These are phyloP conservation scores for Caenorhabditis uteleia DNA, from an alignment of 2,888 invertebrate genomes.

Conservation along the genomic window DNA sequence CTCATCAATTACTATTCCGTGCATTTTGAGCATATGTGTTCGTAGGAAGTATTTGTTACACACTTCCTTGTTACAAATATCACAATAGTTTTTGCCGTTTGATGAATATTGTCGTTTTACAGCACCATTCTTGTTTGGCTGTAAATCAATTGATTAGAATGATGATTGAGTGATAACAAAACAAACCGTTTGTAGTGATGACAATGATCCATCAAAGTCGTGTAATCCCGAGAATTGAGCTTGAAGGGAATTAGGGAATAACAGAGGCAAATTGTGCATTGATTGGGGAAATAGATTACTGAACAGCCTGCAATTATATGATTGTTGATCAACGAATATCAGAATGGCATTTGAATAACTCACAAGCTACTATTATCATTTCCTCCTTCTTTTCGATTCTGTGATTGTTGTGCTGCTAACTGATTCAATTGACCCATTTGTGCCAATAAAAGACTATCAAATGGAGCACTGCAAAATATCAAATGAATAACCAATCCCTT, in stretches of 20 bases:
- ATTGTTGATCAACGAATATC: not conserved
- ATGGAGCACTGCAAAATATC: constrained; percentile 14
- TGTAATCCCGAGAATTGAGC: constrained; percentile 25
- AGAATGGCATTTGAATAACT: not conserved
- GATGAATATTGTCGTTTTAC: constrained; percentile 65
- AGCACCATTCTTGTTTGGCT: constrained; percentile 32
- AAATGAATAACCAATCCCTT: no score
- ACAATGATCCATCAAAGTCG: constrained; percentile 22
- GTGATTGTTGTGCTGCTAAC: not conserved
- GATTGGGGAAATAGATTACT: constrained; percentile 18
- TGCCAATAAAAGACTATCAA: constrained; percentile 14
- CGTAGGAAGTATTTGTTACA: constrained; percentile 99
- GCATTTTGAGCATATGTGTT: constrained; percentile 85
- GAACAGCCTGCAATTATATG: no score
- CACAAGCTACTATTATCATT: not conserved
- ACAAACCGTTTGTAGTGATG: constrained; percentile 21
- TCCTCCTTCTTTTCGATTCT: constrained; percentile 6
- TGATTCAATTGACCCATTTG: constrained; percentile 2
- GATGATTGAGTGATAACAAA: no score
- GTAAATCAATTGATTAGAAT: not conserved
- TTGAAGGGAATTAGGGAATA: constrained; percentile 19
- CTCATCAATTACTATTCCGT: constrained; percentile 72
- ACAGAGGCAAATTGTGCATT: constrained; percentile 8
- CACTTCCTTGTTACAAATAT: constrained; percentile 73
- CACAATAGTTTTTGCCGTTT: constrained; percentile 69